Base-by-base conservation (phyloP, 2,888 invertebrate genomes). In the Dascillus cervinus region DNA sequence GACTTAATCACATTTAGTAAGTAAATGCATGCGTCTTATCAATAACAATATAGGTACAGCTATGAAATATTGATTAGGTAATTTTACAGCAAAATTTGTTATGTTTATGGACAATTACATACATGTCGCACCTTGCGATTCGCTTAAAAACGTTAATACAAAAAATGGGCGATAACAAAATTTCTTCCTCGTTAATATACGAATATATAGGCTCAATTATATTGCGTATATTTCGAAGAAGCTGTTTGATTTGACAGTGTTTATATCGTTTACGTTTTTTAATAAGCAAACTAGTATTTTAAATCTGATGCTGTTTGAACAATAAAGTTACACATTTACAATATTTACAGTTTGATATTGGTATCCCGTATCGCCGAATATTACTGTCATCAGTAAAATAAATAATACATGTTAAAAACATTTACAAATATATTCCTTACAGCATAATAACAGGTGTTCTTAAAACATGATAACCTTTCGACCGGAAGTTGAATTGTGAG, bases 41-140 rank as follows among this genome's bases (percentile, higher is more conserved):
- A 17, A 17, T 6, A 6, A 6, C 17, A 17, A 6, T 17, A 17
- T 8, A 8, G 4, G 8, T 17, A 17, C 4, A 4, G 17, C 8
- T 17, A 17, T 17, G 8, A 6, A 17, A 8, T 17, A 17, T 8
- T 17, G 17, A 17, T 17, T 6, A 6, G 8, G 17, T 17, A 4
- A 17, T 17, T 17, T 17, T 17, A 17, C 17, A 17, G 17, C 17
- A 17, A 17, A 6, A 6, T 17, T 17, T 17, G 8, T 17, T 17
- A 6, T 17, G 17, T 8, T 17, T 34, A 24, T 24, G 24, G 30
- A 24, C 37, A 39, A 33, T 39, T 52, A 51, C 43, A 43, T 50
- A 51, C 44, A 47, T 43, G 54, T 54, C 58, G 61, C 61, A 61
- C 61, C 61, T 44, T 59, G 59, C 61, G 61, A 61, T 61, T 61